Base-by-base conservation (phyloP, 2,888 invertebrate genomes). In the Globia sparganii region DNA sequence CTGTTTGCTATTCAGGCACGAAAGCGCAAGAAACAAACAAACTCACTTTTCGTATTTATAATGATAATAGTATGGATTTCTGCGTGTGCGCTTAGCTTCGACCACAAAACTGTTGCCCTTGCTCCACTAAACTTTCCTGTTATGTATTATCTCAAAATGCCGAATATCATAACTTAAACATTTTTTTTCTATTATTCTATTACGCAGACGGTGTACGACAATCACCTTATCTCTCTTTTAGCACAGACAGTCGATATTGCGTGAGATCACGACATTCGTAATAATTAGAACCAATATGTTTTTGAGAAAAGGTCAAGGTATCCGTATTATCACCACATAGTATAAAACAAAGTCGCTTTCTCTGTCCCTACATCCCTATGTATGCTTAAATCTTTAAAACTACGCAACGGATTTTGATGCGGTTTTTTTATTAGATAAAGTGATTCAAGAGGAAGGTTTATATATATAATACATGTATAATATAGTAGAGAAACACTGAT, bases 91-190 rank as follows among this genome's bases (percentile, higher is more conserved):
- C n/a, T 49, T 62, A 69, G 64, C 69, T 68, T 78, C 56, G 43
- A 69, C 78, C 78, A 59, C 81, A 75, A 88, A 88, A 85, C 78
- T 78, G 80, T 88, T 86, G 86, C 86, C 91, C 91, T 91, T 90
- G 90, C 77, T 46, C 87, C 69, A 90, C 78, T 81, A 85, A 87
- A 86, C 86, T 87, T 89, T 88, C 85, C 81, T 83, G 72, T 74
- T 85, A 87, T n/a, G n/a, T n/a, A n/a, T 86, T 86, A 84, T 87
- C 81, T 85, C 80, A 78, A 86, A 87, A 72, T 85, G 80, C 58
- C 77, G 75, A 76, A 85, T 87, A 85, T 83, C 71, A 86, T 82
- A 67, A 78, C 72, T 69, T 76, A 64, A 66, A 71, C 68, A 81
- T 80, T 86, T 81, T 85, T 85, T 84, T 86, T 73, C 79, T 71